Evolutionary conservation across 2,797 vertebrate species (phyloP).

Genomic region (Xyrichtys novacula): DNA sequence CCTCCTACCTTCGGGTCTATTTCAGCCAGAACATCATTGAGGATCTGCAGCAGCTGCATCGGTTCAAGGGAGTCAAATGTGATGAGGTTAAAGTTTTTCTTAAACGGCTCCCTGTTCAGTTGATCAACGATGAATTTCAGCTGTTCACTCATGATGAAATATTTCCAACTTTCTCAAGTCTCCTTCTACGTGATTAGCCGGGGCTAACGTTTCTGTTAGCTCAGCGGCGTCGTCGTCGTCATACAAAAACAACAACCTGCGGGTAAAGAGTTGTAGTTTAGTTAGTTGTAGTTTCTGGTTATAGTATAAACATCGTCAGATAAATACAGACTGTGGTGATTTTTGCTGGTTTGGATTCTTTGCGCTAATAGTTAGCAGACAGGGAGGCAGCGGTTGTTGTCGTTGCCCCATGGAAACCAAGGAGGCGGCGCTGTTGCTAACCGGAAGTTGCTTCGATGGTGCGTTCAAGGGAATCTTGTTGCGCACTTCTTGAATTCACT

Average conservation of each 20-base stretch:
- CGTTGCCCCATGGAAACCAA: conserved; percentile 70
- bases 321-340: too few species aligned
- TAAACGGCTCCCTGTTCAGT: conserved; percentile 95
- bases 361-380: neutral
- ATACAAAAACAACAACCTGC: neutral
- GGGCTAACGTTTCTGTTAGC: conserved; percentile 32
- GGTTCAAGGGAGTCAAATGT: conserved; percentile 96
- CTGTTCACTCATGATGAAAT: conserved; percentile 91
- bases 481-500: conserved; percentile 8
- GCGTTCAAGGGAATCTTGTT: conserved; percentile 6
- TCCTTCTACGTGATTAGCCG: conserved; percentile 24
- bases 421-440: conserved; percentile 75
- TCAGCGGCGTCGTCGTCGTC: conserved; percentile 1
- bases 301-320: too few species aligned
- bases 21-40: conserved; percentile 94
- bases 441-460: conserved; percentile 59
- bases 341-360: neutral
- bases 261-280: neutral
- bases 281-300: too few species aligned
- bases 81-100: conserved; percentile 95
- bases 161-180: neutral
- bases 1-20: conserved; percentile 98
- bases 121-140: conserved; percentile 95
- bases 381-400: neutral
- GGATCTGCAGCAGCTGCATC: conserved; percentile 92